A percentile compares a stretch with the other conserved stretches of the same genome.
Evolutionary conservation across 2,797 vertebrate species (phyloP).

Genomic region (Perodicticus potto): DNA sequence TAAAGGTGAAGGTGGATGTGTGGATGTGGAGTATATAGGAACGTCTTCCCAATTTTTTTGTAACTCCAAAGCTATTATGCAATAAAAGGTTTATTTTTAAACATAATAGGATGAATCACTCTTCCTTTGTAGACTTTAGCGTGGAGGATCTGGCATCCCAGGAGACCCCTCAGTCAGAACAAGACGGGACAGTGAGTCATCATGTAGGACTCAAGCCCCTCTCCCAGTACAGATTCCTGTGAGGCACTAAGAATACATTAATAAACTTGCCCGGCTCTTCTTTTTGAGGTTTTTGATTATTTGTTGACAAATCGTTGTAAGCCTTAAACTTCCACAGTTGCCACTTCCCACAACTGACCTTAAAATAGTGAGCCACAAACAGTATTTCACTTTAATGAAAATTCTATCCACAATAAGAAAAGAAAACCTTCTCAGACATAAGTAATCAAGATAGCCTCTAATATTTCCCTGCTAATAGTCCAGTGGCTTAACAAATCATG

Average conservation of each 20-base stretch:
- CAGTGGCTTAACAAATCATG: neutral
- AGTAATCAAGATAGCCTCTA: neutral
- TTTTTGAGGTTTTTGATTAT: neutral
- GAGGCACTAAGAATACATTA: accelerated
- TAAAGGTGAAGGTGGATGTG: neutral
- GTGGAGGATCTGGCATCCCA: neutral
- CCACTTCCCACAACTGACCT: neutral
- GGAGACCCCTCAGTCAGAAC: neutral
- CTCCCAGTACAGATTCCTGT: neutral
- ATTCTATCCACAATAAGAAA: neutral
- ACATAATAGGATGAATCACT: neutral
- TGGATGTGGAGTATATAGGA: neutral
- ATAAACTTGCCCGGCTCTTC: neutral
- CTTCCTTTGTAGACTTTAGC: neutral
- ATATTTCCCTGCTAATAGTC: neutral
- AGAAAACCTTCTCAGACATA: conserved; percentile 11
- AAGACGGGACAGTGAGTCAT: neutral
- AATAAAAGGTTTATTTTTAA: neutral
- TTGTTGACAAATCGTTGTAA: neutral
- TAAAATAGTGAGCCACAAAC: neutral
- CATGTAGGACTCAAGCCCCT: no score
- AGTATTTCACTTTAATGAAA: neutral
- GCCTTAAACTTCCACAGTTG: neutral
- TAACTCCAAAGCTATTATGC: neutral
- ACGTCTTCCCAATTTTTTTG: neutral